Evolutionary conservation across 1,140 invertebrate genomes (phyloP).

Genomic region (Caenorhabditis briggsae): DNA sequence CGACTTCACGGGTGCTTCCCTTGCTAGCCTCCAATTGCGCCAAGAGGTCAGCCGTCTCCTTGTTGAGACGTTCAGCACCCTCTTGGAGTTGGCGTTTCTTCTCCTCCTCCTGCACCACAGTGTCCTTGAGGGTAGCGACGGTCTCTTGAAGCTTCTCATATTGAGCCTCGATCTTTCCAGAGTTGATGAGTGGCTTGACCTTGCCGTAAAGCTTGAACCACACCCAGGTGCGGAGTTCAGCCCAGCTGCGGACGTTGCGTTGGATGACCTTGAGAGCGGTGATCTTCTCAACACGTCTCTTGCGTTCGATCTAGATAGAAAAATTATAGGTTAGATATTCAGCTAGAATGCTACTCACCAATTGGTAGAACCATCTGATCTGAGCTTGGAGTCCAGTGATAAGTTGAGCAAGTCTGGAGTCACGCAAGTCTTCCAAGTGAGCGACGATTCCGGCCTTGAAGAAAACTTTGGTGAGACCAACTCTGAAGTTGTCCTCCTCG

Average conservation of each 20-base stretch:
- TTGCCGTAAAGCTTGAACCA: slow-evolving; percentile 83
- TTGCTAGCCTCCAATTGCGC: slow-evolving; percentile 68
- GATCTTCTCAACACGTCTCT: slow-evolving; percentile 79
- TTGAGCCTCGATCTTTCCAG: slow-evolving; percentile 97
- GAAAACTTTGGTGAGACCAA: slow-evolving; percentile 82
- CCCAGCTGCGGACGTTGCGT: slow-evolving; percentile 97
- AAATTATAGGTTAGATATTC: not conserved
- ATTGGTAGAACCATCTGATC: slow-evolving; percentile 73
- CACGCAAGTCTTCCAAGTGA: slow-evolving; percentile 99
- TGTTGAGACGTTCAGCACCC: slow-evolving; percentile 81
- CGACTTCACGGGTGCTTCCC: slow-evolving; percentile 82
- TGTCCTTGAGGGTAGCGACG: slow-evolving; percentile 91
- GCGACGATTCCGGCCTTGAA: slow-evolving; percentile 92
- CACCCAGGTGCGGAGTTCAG: slow-evolving; percentile 92
- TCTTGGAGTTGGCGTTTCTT: slow-evolving; percentile 94
- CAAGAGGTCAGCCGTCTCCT: slow-evolving; percentile 90
- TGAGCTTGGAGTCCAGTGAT: slow-evolving; percentile 92
- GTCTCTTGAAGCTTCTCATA: slow-evolving; percentile 96
- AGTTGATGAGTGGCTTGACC: slow-evolving; percentile 83
- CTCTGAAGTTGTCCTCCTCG: slow-evolving; percentile 73
- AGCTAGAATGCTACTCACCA: slow-evolving; percentile 32
- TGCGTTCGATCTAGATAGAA: slow-evolving; percentile 70
- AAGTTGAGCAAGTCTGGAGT: slow-evolving; percentile 95
- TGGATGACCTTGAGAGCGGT: slow-evolving; percentile 96
- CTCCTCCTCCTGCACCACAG: slow-evolving; percentile 92